Evolutionary conservation across 2,797 vertebrate genomes (phyloP).

Genomic region (Margarornis squamiger): DNA sequence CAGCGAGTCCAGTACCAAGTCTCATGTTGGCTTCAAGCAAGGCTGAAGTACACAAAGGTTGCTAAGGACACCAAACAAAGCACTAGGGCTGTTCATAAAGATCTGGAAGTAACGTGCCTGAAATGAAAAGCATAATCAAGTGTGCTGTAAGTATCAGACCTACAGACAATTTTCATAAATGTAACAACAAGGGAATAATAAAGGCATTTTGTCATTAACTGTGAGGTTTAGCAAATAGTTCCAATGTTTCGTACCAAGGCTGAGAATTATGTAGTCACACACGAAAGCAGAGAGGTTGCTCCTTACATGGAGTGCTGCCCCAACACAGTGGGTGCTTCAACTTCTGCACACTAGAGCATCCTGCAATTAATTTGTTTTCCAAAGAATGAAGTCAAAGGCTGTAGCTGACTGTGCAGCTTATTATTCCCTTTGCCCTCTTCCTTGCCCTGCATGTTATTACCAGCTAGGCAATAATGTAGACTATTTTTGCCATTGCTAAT

Average conservation of each 20-base stretch:
- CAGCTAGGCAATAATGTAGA: not conserved
- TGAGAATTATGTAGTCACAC: not conserved
- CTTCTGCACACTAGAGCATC: not conserved
- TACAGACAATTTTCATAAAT: not conserved
- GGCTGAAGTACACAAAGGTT: not conserved
- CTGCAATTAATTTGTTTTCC: not conserved
- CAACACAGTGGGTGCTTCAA: accelerated
- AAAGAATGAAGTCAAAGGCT: not conserved
- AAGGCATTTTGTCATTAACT: not conserved
- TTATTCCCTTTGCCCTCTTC: not conserved
- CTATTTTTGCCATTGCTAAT: not conserved
- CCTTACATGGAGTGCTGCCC: not conserved
- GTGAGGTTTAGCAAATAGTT: not conserved
- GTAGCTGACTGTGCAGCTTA: not conserved
- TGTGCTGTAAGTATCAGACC: not conserved
- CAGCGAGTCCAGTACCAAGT: not conserved
- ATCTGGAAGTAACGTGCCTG: not conserved
- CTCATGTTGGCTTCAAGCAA: not conserved
- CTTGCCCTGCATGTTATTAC: not conserved
- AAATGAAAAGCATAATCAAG: not conserved
- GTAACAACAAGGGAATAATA: not conserved
- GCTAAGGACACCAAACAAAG: not conserved
- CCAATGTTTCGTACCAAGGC: not conserved
- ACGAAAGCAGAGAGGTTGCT: not conserved
- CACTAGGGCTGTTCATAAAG: not conserved